Evolutionary conservation across 1,140 invertebrate genomes (phyloP), one percentile per base, ranked within the genome.

Genomic region (Anoplophora glabripennis): DNA sequence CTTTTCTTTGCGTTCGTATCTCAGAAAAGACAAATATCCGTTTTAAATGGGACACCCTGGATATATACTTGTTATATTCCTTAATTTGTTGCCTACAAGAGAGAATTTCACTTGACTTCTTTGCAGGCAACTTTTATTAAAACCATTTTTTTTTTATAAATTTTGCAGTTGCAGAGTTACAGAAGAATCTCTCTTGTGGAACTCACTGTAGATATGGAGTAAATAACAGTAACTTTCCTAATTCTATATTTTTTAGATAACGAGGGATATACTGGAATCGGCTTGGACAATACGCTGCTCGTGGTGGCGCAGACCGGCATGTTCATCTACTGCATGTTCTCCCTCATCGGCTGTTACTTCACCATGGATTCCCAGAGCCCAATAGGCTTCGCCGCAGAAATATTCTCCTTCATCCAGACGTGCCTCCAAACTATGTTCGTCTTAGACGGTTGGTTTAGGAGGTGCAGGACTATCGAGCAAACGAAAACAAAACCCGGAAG

Each of bases 261-360:
- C 0, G 52, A 44, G 44, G 52, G 40, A n/a, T 42, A 54, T 14
- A 17, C 36, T 17, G 65, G 67, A 18, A 66, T 93, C 49, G 85
- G 89, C 47, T 77, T 96, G 61, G 93, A 96, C 72, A 92, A 89
- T 44, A 90, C 89, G 1, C 78, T 96, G 8, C 78, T 96, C 40
- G 85, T 94, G 5, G 84, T 94, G 15, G 92, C 92, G 2, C 89
- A 95, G 72, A 87, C 87, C 1, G 94, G 93, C 1, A 87, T 93
- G 51, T 94, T 93, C 71, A 83, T 94, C 18, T 95, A 94, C 75
- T 88, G 89, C 63, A 86, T 92, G 76, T 95, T 96, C 72, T 90
- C 89, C 41, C 84, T 92, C 28, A 87, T 93, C 49, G 90, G 90
- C 28, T 86, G 86, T 59, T 85, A 88, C 65, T 86, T 90, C 67